phyloP scores from a whole-genome alignment of 2,113 vertebrate species.

The Brachirus orientalis region DNA sequence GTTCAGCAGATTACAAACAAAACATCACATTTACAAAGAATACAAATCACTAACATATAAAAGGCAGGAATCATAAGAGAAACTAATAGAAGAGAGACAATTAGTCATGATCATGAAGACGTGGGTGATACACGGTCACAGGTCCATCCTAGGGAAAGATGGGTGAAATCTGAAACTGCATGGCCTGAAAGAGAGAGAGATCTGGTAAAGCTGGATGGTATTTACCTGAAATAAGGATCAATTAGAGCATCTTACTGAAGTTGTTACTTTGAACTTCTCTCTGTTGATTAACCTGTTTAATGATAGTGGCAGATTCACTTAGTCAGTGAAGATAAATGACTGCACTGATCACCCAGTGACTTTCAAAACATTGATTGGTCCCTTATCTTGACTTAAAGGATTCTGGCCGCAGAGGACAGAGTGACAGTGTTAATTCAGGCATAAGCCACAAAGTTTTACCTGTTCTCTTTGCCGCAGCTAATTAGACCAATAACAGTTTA shows the following conservation, averaged over 20 bases:
- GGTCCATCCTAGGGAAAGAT: no score
- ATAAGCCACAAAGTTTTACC: slow-evolving; percentile 19
- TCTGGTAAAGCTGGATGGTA: no score
- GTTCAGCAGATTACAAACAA: no score
- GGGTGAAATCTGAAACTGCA: no score
- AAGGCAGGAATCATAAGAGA: no score
- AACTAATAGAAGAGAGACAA: no score
- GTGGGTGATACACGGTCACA: no score
- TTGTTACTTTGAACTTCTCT: slow-evolving; percentile 40
- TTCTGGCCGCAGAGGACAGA: slow-evolving; percentile 15
- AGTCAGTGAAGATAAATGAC: slow-evolving; percentile 63
- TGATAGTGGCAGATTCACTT: slow-evolving; percentile 56
- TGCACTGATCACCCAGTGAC: slow-evolving; percentile 51
- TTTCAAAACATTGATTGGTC: slow-evolving; percentile 64
- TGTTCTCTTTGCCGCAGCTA: slow-evolving; percentile 8
- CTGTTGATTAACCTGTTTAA: slow-evolving; percentile 58
- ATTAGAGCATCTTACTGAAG: slow-evolving; percentile 49
- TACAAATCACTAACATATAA: no score
- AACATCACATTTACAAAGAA: no score
- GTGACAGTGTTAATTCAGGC: slow-evolving; percentile 34
- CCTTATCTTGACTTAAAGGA: slow-evolving; percentile 61
- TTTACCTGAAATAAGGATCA: slow-evolving; percentile 36
- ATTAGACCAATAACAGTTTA: slow-evolving; percentile 12
- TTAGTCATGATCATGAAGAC: no score
- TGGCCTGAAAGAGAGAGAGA: no score